Conservation (phyloP, 2,797 vertebrate genomes). For the Perdix hodgsoniae region DNA sequence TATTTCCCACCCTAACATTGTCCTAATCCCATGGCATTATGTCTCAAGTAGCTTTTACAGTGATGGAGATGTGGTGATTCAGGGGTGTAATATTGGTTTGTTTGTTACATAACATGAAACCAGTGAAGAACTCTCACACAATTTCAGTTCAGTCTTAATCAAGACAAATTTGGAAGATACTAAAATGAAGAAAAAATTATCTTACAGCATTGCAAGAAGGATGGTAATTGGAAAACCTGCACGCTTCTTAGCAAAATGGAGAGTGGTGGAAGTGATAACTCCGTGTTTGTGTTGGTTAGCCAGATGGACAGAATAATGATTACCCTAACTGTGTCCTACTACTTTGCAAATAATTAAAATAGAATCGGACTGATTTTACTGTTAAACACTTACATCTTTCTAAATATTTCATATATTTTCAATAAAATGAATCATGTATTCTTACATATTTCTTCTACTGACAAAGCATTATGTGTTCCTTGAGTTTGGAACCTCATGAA, state of each 20-base stretch:
- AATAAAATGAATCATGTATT: background rate
- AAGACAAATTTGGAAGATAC: background rate
- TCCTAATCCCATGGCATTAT: background rate
- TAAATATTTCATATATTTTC: background rate
- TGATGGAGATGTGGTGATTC: constrained; percentile 36
- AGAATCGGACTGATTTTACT: background rate
- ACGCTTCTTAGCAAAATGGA: background rate
- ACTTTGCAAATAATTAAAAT: background rate
- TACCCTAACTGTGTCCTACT: background rate
- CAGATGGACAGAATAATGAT: background rate
- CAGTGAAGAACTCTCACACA: background rate
- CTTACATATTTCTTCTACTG: background rate
- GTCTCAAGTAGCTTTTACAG: constrained; percentile 7
- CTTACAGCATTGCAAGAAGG: background rate
- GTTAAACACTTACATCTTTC: background rate
- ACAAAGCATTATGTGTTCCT: background rate
- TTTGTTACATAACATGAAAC: constrained; percentile 21
- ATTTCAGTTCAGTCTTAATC: background rate
- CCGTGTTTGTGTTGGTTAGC: background rate
- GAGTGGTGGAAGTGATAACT: background rate
- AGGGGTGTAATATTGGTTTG: background rate
- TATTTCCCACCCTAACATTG: background rate
- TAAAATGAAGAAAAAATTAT: background rate
- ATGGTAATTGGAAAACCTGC: background rate
- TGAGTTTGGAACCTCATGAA: background rate